Conservation (phyloP, 2,797 vertebrate species). For the Phoebastria nigripes region DNA sequence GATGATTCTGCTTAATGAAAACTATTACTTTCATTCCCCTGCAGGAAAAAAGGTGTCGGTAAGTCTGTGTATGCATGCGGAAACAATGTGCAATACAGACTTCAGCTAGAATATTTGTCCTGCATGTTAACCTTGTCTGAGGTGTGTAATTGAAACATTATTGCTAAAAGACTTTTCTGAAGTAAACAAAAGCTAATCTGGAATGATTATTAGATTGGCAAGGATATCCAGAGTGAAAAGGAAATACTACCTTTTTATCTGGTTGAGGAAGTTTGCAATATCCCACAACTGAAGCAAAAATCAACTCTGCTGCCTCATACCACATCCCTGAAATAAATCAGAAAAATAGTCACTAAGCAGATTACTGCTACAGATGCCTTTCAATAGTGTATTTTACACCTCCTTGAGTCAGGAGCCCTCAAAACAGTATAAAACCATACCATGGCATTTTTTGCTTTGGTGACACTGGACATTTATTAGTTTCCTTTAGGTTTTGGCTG, state of each 20-base stretch:
- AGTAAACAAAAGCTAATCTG: not conserved
- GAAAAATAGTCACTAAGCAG: not conserved
- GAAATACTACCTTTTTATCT: constrained; percentile 88
- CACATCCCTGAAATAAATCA: constrained; percentile 84
- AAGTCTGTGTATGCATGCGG: not conserved
- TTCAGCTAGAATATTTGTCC: not conserved
- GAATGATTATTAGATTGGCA: not conserved
- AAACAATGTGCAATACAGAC: not conserved
- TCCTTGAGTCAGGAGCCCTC: not conserved
- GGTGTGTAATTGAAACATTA: not conserved
- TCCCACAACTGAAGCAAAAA: constrained; percentile 88
- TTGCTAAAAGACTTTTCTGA: not conserved
- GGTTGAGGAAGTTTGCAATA: constrained; percentile 87
- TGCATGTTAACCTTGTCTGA: not conserved
- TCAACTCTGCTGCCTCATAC: constrained; percentile 88
- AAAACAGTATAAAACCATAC: not conserved
- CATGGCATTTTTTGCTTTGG: not conserved
- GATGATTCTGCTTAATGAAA: not conserved
- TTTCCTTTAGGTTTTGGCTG: not conserved
- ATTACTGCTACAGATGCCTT: not conserved
- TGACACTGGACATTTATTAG: not conserved
- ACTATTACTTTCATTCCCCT: not conserved
- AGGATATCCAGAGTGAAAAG: not conserved
- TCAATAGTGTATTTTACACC: not conserved
- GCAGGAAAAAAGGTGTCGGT: not conserved